These are phyloP conservation scores for Lottia scabra DNA, from an alignment of 2,888 invertebrate species.

Conservation along the genomic window DNA sequence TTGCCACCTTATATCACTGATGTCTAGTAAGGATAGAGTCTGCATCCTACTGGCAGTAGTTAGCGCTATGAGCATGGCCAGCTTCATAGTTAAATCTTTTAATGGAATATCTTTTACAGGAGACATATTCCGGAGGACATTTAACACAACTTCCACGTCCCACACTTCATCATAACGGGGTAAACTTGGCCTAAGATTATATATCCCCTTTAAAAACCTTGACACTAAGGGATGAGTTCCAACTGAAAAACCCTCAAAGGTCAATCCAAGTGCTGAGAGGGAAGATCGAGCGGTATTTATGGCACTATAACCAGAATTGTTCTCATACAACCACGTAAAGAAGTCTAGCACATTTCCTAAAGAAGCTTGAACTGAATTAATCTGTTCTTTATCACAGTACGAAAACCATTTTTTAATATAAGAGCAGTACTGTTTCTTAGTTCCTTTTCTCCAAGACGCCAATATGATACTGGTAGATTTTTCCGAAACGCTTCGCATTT, in stretches of 20 bases:
- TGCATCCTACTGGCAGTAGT: neutral
- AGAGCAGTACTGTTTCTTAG: neutral
- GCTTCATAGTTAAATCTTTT: neutral
- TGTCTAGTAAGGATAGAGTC: neutral
- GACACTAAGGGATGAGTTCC: constrained; percentile 6
- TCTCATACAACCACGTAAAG: neutral
- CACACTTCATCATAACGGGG: neutral
- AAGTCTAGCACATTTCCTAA: neutral
- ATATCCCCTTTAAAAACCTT: constrained; percentile 10
- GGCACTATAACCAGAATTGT: constrained; percentile 1
- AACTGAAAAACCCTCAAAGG: neutral
- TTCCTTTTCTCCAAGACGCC: neutral
- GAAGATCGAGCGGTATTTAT: constrained; percentile 9
- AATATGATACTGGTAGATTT: constrained; percentile 2
- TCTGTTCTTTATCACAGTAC: constrained; percentile 1
- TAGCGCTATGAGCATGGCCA: neutral
- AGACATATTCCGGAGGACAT: neutral
- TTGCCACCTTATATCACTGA: neutral
- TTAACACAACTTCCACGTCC: neutral
- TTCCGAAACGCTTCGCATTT: neutral
- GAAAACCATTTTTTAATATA: neutral
- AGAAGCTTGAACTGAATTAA: constrained; percentile 6
- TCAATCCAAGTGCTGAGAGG: neutral
- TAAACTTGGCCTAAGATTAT: neutral
- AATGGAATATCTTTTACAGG: neutral